These are phyloP conservation scores for Cygnus atratus DNA, from an alignment of 2,113 vertebrate genomes.

Conservation along the genomic window DNA sequence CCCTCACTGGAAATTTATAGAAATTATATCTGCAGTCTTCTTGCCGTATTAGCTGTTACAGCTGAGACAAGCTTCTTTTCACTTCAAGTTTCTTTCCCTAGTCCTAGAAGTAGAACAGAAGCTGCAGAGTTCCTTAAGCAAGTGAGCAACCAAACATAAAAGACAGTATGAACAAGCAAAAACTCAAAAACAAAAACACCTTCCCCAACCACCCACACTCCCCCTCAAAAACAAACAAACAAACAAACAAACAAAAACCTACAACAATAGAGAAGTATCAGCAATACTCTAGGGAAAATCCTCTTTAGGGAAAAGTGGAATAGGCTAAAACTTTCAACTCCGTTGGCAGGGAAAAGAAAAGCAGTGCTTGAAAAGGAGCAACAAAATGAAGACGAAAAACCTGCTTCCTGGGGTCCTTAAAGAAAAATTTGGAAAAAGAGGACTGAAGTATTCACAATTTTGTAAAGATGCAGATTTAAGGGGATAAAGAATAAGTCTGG, in stretches of 20 bases:
- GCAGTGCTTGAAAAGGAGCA: neutral
- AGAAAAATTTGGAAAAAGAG: neutral
- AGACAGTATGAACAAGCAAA: neutral
- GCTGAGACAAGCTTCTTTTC: neutral
- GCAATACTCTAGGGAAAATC: neutral
- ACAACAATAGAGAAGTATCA: neutral
- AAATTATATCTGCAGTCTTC: neutral
- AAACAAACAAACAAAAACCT: too few species aligned
- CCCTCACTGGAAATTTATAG: neutral
- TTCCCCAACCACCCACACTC: too few species aligned
- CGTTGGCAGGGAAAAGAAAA: neutral
- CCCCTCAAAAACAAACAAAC: too few species aligned
- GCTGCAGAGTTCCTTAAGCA: neutral
- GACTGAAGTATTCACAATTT: neutral
- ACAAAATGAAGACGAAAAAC: neutral
- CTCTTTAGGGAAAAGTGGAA: neutral
- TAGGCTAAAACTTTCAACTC: neutral
- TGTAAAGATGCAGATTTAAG: neutral
- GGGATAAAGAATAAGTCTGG: neutral
- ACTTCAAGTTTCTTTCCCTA: neutral
- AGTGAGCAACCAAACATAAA: neutral
- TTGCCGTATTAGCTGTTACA: neutral
- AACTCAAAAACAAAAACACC: neutral
- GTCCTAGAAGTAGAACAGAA: neutral
- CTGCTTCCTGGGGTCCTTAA: neutral